Percentiles rank a stretch among this genome's conserved stretches.
These are phyloP conservation scores for Protonibea diacanthus DNA, from an alignment of 2,797 vertebrate species.

Conservation along the genomic window DNA sequence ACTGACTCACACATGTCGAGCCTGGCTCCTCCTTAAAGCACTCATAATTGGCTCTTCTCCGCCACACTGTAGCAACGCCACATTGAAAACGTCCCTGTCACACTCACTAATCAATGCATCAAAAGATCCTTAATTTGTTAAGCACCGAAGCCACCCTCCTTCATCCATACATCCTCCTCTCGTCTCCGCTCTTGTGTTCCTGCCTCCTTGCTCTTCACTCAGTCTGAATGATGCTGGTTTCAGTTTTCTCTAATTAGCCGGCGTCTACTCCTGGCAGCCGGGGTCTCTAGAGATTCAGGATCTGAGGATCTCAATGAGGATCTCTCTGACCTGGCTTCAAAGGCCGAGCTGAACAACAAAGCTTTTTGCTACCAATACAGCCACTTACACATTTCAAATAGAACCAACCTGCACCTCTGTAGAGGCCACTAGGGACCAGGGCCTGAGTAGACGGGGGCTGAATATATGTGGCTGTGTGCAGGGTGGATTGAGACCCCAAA, in stretches of 20 bases:
- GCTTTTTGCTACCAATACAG: conserved; percentile 57
- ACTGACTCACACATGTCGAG: conserved; percentile 33
- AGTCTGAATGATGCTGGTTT: conserved; percentile 61
- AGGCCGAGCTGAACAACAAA: conserved; percentile 72
- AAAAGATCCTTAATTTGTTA: conserved; percentile 78
- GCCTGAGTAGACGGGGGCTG: neutral
- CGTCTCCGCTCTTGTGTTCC: conserved; percentile 33
- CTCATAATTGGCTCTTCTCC: conserved; percentile 69
- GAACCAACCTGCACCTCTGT: conserved; percentile 43
- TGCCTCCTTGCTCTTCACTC: conserved; percentile 50
- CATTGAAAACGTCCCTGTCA: conserved; percentile 68
- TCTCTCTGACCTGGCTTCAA: conserved; percentile 78
- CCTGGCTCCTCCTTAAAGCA: conserved; percentile 68
- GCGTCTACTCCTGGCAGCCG: conserved; percentile 48
- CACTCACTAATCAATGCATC: conserved; percentile 78
- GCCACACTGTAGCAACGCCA: conserved; percentile 54
- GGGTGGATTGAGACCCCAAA: conserved; percentile 62
- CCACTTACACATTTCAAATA: conserved; percentile 67
- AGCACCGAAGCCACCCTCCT: conserved; percentile 53
- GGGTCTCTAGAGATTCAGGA: conserved; percentile 66
- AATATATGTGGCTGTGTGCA: conserved; percentile 35
- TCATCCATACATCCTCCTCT: conserved; percentile 54
- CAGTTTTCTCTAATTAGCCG: conserved; percentile 70
- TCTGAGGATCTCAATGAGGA: conserved; percentile 69
- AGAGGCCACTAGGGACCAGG: conserved; percentile 52